Base-by-base conservation (phyloP, 2,888 invertebrate genomes). In the Eledone cirrhosa region DNA sequence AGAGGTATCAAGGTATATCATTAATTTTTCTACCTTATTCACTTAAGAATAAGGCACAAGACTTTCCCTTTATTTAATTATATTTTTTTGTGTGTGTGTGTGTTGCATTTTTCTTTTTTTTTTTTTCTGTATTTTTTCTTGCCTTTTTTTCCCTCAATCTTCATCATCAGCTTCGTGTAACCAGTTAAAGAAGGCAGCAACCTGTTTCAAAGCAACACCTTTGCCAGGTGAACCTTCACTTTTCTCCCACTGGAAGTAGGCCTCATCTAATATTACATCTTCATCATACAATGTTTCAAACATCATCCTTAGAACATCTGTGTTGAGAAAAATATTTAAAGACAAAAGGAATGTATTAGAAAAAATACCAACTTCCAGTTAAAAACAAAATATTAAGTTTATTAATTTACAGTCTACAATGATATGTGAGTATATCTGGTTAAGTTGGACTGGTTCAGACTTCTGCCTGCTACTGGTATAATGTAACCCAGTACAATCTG, bases 181-280 rank as follows among this genome's bases (percentile, higher is more conserved):
- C 72, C 72, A 72, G n/a, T 14, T 72, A n/a, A 72, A 31, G 41
- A 72, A 72, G 29, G 72, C 72, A 13, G n/a, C 41, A 41, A 72
- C 72, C 33, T 41, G 72, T 41, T 72, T 72, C 22, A 72, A 41
- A 33, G 72, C 72, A 31, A 72, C 72, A 24, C 72, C 72, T 72
- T 72, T 72, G n/a, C 72, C 72, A 72, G 72, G 33, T 41, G 72
- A 72, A 72, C 31, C 72, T 22, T 31, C 72, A 33, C 72, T 72
- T 33, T 72, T 72, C 72, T 72, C 72, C 72, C 72, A 72, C n/a
- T 33, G 31, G 41, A 72, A 72, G 29, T 72, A 72, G n/a, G 72
- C 72, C 14, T 72, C 33, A n/a, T 72, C 72, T 22, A 8, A 29
- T 31, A 72, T 72, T 22, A 72, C 72, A 7, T 72, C 72, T 24